Conservation (phyloP, 53 echinoderm and acorn worm genomes). For the Mesocentrotus franciscanus region DNA sequence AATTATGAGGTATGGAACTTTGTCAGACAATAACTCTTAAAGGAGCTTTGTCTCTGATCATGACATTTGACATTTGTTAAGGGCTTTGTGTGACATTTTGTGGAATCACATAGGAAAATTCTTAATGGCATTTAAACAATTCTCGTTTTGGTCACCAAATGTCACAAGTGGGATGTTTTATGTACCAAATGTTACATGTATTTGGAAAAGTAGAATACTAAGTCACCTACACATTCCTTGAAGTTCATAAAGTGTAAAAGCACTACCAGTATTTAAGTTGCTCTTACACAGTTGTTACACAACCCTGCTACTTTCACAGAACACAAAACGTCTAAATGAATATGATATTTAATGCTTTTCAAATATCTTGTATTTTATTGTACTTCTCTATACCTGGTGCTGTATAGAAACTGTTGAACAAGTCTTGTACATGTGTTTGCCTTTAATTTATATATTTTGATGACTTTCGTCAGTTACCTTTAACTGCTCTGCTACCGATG, state of each 20-base stretch:
- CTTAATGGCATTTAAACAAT: background rate
- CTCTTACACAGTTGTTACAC: background rate
- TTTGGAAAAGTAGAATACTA: background rate
- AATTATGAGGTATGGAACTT: no score
- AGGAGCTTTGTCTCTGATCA: no score
- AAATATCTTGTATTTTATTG: no score
- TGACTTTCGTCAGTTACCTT: no score
- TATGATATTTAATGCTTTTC: no score
- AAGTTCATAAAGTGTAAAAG: background rate
- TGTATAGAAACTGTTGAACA: background rate
- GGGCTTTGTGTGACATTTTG: background rate
- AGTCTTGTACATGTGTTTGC: background rate
- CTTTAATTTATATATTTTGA: no score
- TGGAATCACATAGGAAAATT: background rate
- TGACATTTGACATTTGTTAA: no score
- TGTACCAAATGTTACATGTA: background rate
- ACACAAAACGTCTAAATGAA: no score
- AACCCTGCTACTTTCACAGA: background rate
- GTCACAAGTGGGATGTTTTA: background rate
- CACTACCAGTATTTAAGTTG: background rate
- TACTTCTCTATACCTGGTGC: background rate
- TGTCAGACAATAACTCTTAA: no score
- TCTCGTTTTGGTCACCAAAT: background rate
- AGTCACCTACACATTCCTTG: background rate
- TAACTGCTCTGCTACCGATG: no score